Base-by-base conservation (phyloP, 2,113 vertebrate genomes). In the Nothocercus nigrocapillus region DNA sequence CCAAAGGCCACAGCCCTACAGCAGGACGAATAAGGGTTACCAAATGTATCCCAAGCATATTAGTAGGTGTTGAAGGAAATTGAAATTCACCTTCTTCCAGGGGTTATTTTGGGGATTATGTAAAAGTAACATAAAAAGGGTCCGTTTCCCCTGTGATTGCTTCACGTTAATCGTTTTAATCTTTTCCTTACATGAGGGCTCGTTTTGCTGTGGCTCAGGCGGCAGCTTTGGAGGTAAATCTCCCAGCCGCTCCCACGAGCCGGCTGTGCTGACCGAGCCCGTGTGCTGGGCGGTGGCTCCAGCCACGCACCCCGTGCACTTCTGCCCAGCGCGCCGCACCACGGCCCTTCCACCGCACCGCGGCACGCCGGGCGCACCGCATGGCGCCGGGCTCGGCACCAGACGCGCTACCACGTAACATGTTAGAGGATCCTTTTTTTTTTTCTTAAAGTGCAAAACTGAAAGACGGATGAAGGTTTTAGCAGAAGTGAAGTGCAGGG, bases 1-100 rank as follows among this genome's bases (percentile, higher is more conserved):
- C 3, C 34, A 32, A 68, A 95, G 66, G 11, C 18, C 27, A 9
- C 69, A 83, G 20, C 64, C 66, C 58, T 58, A 8, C 25, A 75
- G 66, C 72, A 51, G 25, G 18, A 72, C 38, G 56, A 93, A 58
- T 72, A 78, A 54, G 17, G 73, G 40, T 84, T 92, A 73, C 61
- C 74, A 24, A 5, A 36, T 32, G 5, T 40, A 84, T 82, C 85
- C 84, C 93, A 90, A 82, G 68, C 53, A 51, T 94, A 93, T 95
- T 72, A 92, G 59, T 44, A 94, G 62, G 88, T 93, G 88, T 88
- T 93, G 88, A 95, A 95, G 88, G 90, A 96, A 92, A 78, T 16
- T 40, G 70, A 92, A 96, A 93, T 79, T 91, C 0, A 0, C 45
- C 63, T 76, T 18, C 77, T 94, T 88, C 66, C 53, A 92, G 47